Evolutionary conservation across 2,888 invertebrate species (phyloP).

Genomic region (Caenorhabditis sp.): DNA sequence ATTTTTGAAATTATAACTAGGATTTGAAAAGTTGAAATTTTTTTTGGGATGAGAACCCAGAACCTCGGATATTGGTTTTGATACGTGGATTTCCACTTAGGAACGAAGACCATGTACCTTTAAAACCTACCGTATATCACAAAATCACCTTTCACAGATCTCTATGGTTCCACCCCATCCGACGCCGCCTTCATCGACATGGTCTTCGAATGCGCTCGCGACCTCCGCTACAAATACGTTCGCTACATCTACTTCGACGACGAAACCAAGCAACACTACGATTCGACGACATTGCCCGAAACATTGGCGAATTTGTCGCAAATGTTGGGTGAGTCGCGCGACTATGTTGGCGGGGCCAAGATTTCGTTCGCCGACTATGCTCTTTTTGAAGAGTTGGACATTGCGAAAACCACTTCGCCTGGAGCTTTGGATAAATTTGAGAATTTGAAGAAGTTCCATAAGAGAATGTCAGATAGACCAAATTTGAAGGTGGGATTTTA

Average conservation of each 20-base stretch:
- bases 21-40: too few relatives aligned
- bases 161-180: background rate
- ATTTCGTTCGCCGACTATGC: conserved; percentile 24
- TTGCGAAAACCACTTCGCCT: conserved; percentile 7
- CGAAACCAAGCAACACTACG: background rate
- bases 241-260: background rate
- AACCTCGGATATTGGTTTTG: too few relatives aligned
- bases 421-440: conserved; percentile 13
- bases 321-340: conserved; percentile 1
- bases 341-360: conserved; percentile 15
- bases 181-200: conserved; percentile 2
- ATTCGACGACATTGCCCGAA: conserved; percentile 8
- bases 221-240: conserved; percentile 4
- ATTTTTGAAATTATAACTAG: too few relatives aligned
- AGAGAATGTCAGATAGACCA: conserved; percentile 19
- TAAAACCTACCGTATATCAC: too few relatives aligned
- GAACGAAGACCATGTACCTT: too few relatives aligned
- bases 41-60: too few relatives aligned
- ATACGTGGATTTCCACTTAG: too few relatives aligned
- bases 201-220: conserved; percentile 7
- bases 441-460: conserved; percentile 16
- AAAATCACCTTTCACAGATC: background rate
- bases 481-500: conserved; percentile 21
- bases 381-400: conserved; percentile 30
- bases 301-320: conserved; percentile 9